Conservation (phyloP, 1,140 invertebrate genomes). For the Neomicropteryx cornuta region DNA sequence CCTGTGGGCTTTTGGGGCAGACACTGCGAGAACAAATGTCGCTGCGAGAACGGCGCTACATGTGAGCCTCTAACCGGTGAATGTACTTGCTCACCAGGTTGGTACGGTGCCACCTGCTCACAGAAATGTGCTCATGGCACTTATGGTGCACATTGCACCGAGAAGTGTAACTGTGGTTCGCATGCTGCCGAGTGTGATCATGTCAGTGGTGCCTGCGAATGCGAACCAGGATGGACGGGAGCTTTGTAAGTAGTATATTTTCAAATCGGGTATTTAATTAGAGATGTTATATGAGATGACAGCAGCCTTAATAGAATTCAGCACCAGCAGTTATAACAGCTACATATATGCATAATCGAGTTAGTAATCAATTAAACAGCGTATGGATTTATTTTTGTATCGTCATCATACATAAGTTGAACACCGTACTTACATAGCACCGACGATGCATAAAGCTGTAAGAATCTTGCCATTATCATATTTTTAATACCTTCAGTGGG, state of each 20-base stretch:
- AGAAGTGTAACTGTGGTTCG: conserved; percentile 79
- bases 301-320: no score
- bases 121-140: conserved; percentile 57
- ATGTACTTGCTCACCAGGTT: conserved; percentile 64
- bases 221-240: conserved; percentile 57
- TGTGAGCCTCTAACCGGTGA: conserved; percentile 69
- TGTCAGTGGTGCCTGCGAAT: conserved; percentile 54
- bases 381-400: no score
- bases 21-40: conserved; percentile 62
- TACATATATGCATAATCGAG: no score
- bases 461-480: no score
- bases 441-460: no score
- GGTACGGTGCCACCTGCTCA: conserved; percentile 46
- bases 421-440: no score
- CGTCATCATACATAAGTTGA: no score
- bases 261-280: no score
- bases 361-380: no score
- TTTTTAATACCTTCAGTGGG: no score
- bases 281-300: no score
- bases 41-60: conserved; percentile 77
- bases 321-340: no score
- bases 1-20: conserved; percentile 60
- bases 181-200: conserved; percentile 65
- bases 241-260: conserved; percentile 35
- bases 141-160: conserved; percentile 65